phyloP scores from a whole-genome alignment of 2,888 invertebrate genomes.

The Pardosa pseudoannulata region DNA sequence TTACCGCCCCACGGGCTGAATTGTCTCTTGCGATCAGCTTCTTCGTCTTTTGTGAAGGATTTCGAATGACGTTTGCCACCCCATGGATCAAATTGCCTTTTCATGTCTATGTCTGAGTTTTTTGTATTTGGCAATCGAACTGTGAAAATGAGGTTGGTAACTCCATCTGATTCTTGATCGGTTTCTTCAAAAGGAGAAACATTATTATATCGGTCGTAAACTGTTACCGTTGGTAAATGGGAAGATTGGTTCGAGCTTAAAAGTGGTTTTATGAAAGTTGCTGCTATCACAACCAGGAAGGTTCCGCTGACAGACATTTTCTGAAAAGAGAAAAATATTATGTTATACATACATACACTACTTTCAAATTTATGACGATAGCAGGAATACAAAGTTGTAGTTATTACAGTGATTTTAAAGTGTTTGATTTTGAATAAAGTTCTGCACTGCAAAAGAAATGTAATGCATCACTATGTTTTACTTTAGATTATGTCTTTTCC shows the following conservation, averaged over 20 bases:
- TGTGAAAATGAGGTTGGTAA: not conserved
- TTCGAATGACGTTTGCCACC: constrained; percentile 29
- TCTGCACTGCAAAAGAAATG: too few relatives aligned
- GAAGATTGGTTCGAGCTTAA: not conserved
- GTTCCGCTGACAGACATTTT: constrained; percentile 30
- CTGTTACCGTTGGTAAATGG: not conserved
- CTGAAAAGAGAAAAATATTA: constrained; percentile 25
- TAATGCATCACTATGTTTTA: too few relatives aligned
- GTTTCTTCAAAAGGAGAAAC: not conserved
- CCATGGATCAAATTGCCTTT: constrained; percentile 44
- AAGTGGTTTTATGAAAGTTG: constrained; percentile 18
- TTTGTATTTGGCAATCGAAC: not conserved
- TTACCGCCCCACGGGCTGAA: constrained; percentile 44
- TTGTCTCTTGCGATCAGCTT: constrained; percentile 4
- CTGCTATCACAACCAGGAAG: constrained; percentile 15
- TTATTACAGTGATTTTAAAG: too few relatives aligned
- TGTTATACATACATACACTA: too few relatives aligned
- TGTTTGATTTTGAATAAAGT: too few relatives aligned
- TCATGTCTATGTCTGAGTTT: not conserved
- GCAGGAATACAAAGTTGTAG: too few relatives aligned
- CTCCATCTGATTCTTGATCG: not conserved
- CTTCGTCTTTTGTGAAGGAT: not conserved
- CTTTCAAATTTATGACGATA: too few relatives aligned
- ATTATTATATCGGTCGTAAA: not conserved
- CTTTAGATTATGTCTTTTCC: too few relatives aligned